Evolutionary conservation across 2,113 vertebrate species (phyloP), one percentile per base, ranked within the genome.

Genomic region (Anhinga anhinga): DNA sequence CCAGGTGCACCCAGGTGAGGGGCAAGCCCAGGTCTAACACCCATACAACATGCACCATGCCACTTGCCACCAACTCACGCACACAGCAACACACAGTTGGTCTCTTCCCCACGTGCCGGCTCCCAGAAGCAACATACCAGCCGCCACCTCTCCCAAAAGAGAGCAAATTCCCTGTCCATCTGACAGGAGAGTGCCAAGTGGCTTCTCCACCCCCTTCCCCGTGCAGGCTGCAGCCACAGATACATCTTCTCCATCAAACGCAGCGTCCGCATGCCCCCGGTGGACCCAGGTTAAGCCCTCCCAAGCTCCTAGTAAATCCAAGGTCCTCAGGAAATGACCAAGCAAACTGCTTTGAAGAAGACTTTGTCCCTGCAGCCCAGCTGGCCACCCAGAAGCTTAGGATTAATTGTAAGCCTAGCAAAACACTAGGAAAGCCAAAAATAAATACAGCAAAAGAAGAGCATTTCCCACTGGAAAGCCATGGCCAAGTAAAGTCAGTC

Each of bases 341-440:
- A 74, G 62, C 22, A 15, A 71, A 47, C 9, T 22, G 20, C 47
- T 59, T 61, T 79, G 65, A 80, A 83, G 77, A 78, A 45, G 69
- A 66, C 59, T 45, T 32, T 66, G 73, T 85, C 62, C 23, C 32
- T 0, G 1, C 72, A 92, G 76, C 82, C 94, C 94, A 91, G 77
- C 58, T 89, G 90, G 78, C 76, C 70, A 67, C 62, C 77, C 72
- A 19, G 63, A 47, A 55, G 67, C 77, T 88, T 56, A 71, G 44
- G 73, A 92, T 94, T 95, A 88, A 47, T 49, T 91, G 58, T 79
- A 86, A 95, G 47, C 73, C 85, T 83, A 77, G 85, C 14, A 78
- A 95, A 97, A 74, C 71, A 62, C 42, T 7, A 49, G 50, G 47
- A 95, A 95, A 95, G 86, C 93, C 47, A 69, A 95, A 92, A 96